Base-by-base conservation (phyloP, 2,888 invertebrate species). In the Ormyrus nitidulus region DNA sequence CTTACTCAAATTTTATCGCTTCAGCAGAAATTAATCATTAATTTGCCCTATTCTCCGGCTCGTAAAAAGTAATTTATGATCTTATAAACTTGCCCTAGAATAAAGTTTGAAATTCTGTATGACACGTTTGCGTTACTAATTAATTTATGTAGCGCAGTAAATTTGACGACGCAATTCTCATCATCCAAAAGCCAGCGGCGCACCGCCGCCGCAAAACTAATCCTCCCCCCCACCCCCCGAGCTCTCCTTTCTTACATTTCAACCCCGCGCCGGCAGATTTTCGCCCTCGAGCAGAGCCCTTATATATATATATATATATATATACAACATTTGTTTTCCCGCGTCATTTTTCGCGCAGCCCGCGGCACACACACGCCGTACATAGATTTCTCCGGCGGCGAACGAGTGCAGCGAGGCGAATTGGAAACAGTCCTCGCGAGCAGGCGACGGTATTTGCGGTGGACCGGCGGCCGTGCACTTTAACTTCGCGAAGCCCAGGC, bases 381-480 rank as follows among this genome's bases (percentile, higher is more conserved):
- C 68, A 34, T 44, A 61, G 13, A 46, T 46, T 6, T 62, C 13
- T 34, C n/a, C 51, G n/a, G 3, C 6, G 8, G 19, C 6, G n/a
- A 19, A 19, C 9, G 11, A 68, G 49, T 13, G 13, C 77, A 66
- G 10, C 54, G 44, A 58, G 58, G 59, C 61, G 61, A 80, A 76
- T 66, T 72, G 66, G 66, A 76, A 74, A 64, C 59, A 74, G 78
- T 74, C 64, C 19, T 46, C 69, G 69, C 56, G 69, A 72, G 61
- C 71, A 64, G 65, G 62, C 51, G 71, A 73, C 65, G 56, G 65
- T 70, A 74, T 79, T 79, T 69, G 79, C 64, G 69, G 73, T 70
- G n/a, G 19, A 19, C 19, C 1, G 19, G 19, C 19, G 19, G 53
- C 53, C 71, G 65, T 34, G 71, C 61, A 71, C 64, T 71, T 75